Percentiles rank a stretch among this genome's conserved stretches.
Conservation (phyloP, 1,140 invertebrate species). For the Kradibia gibbosae region DNA sequence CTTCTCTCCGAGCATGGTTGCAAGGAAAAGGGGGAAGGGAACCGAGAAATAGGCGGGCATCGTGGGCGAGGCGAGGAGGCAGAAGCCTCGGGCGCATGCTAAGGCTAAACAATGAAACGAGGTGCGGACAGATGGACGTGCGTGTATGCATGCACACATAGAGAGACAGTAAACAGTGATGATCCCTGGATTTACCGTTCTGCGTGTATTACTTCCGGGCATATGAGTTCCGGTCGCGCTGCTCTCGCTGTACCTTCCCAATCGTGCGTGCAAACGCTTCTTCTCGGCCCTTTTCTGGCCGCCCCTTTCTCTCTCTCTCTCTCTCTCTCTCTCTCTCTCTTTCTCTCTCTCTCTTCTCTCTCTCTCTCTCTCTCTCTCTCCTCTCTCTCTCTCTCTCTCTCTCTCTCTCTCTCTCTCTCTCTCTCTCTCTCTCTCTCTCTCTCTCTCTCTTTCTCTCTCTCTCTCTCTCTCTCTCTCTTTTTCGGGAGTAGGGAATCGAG, state of each 20-base stretch:
- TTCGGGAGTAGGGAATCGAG: too few species aligned
- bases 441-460: too few species aligned
- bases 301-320: not conserved
- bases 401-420: too few species aligned
- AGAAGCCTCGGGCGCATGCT: too few species aligned
- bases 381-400: not conserved
- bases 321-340: not conserved
- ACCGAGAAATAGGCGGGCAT: too few species aligned
- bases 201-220: slow-evolving; percentile 68
- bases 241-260: not conserved
- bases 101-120: too few species aligned
- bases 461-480: too few species aligned
- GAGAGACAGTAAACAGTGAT: slow-evolving; percentile 35
- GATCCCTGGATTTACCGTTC: slow-evolving; percentile 67
- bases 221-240: slow-evolving; percentile 69
- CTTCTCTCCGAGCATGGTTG: too few species aligned
- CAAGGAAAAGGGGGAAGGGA: too few species aligned
- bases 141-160: slow-evolving; percentile 45
- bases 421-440: too few species aligned
- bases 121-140: too few species aligned
- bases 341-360: not conserved
- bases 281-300: not conserved
- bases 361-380: not conserved
- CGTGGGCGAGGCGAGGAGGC: too few species aligned
- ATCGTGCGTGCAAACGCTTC: not conserved